Evolutionary conservation across 2,888 invertebrate genomes (phyloP).

Genomic region (Drosophila anomalipes): DNA sequence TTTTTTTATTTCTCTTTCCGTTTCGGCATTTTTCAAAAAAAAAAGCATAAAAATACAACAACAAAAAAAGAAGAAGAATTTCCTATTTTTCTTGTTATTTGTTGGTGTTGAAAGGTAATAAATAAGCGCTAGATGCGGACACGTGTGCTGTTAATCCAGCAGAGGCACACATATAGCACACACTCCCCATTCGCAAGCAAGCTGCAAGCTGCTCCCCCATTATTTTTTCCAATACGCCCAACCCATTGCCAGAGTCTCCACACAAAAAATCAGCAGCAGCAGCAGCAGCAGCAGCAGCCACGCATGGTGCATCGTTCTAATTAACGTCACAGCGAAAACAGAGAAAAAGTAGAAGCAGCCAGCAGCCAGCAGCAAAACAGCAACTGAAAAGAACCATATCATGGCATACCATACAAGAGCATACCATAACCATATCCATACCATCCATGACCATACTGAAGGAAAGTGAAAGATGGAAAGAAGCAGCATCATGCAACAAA

Average conservation of each 20-base stretch:
- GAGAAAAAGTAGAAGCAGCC: conserved; percentile 31
- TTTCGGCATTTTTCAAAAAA: conserved; percentile 19
- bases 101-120: conserved; percentile 74
- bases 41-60: conserved; percentile 33
- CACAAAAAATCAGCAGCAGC: conserved; percentile 18
- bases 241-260: conserved; percentile 16
- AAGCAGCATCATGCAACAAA: conserved; percentile 31
- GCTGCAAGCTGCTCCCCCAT: conserved; percentile 4
- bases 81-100: conserved; percentile 22
- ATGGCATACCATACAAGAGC: conserved; percentile 28
- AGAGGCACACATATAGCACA: conserved; percentile 9
- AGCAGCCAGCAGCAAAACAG: conserved; percentile 15
- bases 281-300: conserved; percentile 50
- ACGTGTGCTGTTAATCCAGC: conserved; percentile 77
- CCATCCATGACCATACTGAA: conserved; percentile 31
- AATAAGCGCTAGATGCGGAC: conserved; percentile 76
- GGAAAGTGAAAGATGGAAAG: conserved; percentile 40
- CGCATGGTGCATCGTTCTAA: conserved; percentile 77
- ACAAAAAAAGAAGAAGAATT: not conserved
- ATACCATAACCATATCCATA: conserved; percentile 25
- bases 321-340: conserved; percentile 69
- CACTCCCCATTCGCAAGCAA: not conserved
- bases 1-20: conserved; percentile 1
- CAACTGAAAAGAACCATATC: conserved; percentile 33
- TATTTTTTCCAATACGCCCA: conserved; percentile 6